These are phyloP conservation scores for Corythoichthys haematopterus DNA, from an alignment of 2,113 vertebrate species.

Conservation along the genomic window DNA sequence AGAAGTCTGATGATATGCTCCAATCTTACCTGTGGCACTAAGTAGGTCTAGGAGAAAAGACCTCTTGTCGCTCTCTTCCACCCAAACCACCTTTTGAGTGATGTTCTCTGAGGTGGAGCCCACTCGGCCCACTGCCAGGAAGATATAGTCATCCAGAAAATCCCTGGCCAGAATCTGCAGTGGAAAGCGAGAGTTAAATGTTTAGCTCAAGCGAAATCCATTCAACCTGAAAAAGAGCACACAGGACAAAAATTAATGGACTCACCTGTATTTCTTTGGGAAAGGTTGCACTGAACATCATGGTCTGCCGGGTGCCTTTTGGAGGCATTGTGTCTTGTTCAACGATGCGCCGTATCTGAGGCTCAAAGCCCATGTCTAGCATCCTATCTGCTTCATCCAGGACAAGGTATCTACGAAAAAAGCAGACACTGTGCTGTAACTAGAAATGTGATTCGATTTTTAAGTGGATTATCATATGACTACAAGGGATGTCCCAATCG, in stretches of 20 bases:
- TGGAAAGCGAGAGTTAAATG: neutral
- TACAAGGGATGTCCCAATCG: too few species aligned
- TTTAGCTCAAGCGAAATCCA: neutral
- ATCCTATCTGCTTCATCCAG: slow-evolving; percentile 96
- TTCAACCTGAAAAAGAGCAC: neutral
- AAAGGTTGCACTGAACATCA: slow-evolving; percentile 99
- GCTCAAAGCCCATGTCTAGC: slow-evolving; percentile 98
- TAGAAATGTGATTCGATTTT: neutral
- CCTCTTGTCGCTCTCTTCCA: slow-evolving; percentile 91
- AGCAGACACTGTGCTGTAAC: neutral
- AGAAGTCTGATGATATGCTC: neutral
- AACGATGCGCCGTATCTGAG: slow-evolving; percentile 94
- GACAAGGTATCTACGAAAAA: slow-evolving; percentile 81
- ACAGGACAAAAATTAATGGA: neutral
- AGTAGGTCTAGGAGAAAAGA: slow-evolving; percentile 96
- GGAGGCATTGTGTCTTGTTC: slow-evolving; percentile 97
- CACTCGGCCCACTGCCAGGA: slow-evolving; percentile 94
- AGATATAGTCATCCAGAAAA: slow-evolving; percentile 97
- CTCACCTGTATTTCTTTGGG: slow-evolving; percentile 97
- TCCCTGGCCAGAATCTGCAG: slow-evolving; percentile 91
- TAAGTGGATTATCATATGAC: neutral
- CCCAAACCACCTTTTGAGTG: slow-evolving; percentile 99
- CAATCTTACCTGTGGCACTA: slow-evolving; percentile 88
- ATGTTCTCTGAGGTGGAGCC: slow-evolving; percentile 98
- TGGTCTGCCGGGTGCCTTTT: slow-evolving; percentile 90